These are phyloP conservation scores for Chrysoperla carnea DNA, from an alignment of 1,140 invertebrate species.

Conservation along the genomic window DNA sequence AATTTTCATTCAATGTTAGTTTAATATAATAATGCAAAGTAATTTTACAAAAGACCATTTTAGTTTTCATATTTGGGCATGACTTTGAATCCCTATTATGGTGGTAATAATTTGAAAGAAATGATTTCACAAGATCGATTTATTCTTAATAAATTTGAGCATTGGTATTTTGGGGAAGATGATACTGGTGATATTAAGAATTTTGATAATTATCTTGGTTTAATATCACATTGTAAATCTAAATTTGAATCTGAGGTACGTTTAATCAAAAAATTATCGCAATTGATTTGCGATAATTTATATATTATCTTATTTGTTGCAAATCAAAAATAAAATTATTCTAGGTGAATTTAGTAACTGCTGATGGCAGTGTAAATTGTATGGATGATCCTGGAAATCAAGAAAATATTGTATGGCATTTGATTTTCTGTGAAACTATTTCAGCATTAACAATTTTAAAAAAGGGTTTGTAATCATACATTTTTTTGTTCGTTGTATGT, in stretches of 20 bases:
- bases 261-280: constrained; percentile 6
- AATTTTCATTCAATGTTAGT: constrained; percentile 1
- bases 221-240: constrained; percentile 26
- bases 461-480: constrained; percentile 14
- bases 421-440: constrained; percentile 71
- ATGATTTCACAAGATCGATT: constrained; percentile 80
- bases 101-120: constrained; percentile 50
- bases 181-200: constrained; percentile 67
- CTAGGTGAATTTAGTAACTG: constrained; percentile 53
- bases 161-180: constrained; percentile 78
- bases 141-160: constrained; percentile 50
- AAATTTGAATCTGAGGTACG: too few species aligned
- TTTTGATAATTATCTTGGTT: constrained; percentile 40
- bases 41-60: constrained; percentile 1
- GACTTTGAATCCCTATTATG: constrained; percentile 83
- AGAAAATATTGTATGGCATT: constrained; percentile 51
- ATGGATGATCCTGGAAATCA: constrained; percentile 67
- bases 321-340: constrained; percentile 8
- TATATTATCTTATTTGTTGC: not conserved
- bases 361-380: constrained; percentile 88
- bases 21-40: not conserved
- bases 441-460: constrained; percentile 53
- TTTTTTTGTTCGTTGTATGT: constrained; percentile 2
- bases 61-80: constrained; percentile 29
- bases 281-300: not conserved